Conservation (phyloP, 1,140 invertebrate species). For the Wiebesia pumilae region DNA sequence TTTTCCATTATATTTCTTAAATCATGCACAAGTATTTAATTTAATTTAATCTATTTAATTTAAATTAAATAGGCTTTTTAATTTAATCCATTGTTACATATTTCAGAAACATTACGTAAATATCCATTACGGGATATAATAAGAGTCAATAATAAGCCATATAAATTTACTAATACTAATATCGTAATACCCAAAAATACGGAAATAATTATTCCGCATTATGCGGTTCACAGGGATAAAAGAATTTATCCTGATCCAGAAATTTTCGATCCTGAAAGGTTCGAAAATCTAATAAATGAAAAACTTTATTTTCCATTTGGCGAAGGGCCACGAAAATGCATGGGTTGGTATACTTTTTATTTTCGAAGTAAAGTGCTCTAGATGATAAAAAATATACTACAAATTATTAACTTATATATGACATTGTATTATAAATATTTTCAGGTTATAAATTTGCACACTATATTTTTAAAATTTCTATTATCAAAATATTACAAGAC, state of each 20-base stretch:
- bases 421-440: too few relatives aligned
- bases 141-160: slow-evolving; percentile 73
- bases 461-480: slow-evolving; percentile 55
- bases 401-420: too few relatives aligned
- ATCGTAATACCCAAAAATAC: slow-evolving; percentile 73
- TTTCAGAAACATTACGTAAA: slow-evolving; percentile 77
- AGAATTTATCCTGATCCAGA: slow-evolving; percentile 79
- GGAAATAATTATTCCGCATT: slow-evolving; percentile 75
- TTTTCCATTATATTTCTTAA: too few relatives aligned
- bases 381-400: background rate
- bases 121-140: slow-evolving; percentile 76
- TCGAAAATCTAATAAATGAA: slow-evolving; percentile 72
- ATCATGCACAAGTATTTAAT: too few relatives aligned
- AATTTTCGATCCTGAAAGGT: slow-evolving; percentile 81
- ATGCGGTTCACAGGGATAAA: slow-evolving; percentile 80
- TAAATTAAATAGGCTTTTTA: too few relatives aligned
- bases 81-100: too few relatives aligned
- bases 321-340: slow-evolving; percentile 76
- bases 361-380: background rate
- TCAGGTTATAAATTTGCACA: slow-evolving; percentile 58
- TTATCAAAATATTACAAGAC: slow-evolving; percentile 54
- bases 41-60: too few relatives aligned
- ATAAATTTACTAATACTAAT: slow-evolving; percentile 73
- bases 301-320: slow-evolving; percentile 77
- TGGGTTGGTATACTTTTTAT: slow-evolving; percentile 65